These are phyloP conservation scores for Andrena chrysosceles DNA, from an alignment of 2,888 invertebrate genomes.

Conservation along the genomic window DNA sequence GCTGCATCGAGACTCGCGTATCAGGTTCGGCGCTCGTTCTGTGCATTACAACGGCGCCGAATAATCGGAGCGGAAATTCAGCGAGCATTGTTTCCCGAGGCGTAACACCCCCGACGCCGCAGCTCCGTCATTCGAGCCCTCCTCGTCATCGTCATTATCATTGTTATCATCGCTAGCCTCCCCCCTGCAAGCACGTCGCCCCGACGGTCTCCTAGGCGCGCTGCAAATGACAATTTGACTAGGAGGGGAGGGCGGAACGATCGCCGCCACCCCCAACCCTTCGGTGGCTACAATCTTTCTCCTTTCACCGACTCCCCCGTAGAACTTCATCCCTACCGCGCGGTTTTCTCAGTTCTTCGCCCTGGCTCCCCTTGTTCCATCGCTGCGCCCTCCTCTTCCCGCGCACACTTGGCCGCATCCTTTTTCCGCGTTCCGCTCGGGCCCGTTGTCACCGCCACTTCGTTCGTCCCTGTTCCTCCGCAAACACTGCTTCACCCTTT, in stretches of 20 bases:
- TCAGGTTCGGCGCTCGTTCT: slow-evolving; percentile 55
- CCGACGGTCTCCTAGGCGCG: slow-evolving; percentile 57
- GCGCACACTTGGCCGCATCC: not conserved
- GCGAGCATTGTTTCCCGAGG: slow-evolving; percentile 60
- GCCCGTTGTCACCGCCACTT: slow-evolving; percentile 9
- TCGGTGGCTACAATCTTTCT: slow-evolving; percentile 1
- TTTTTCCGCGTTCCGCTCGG: not conserved
- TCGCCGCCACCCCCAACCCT: not conserved
- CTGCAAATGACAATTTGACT: slow-evolving; percentile 74
- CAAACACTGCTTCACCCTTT: slow-evolving; percentile 20
- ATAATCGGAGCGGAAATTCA: slow-evolving; percentile 66
- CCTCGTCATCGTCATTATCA: slow-evolving; percentile 61
- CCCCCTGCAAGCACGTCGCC: slow-evolving; percentile 16
- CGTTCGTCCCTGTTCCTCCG: slow-evolving; percentile 15
- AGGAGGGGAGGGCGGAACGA: slow-evolving; percentile 26
- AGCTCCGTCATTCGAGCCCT: slow-evolving; percentile 51
- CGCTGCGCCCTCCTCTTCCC: slow-evolving; percentile 3
- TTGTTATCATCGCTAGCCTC: slow-evolving; percentile 57
- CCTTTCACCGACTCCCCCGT: slow-evolving; percentile 15
- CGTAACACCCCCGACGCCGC: slow-evolving; percentile 41
- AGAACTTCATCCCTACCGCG: not conserved
- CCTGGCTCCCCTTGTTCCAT: slow-evolving; percentile 14
- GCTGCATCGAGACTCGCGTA: slow-evolving; percentile 28
- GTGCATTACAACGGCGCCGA: slow-evolving; percentile 45
- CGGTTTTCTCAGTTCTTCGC: slow-evolving; percentile 7